These are phyloP conservation scores for Hirtodrosophila trivittata DNA, from an alignment of 2,888 invertebrate genomes.

Conservation along the genomic window DNA sequence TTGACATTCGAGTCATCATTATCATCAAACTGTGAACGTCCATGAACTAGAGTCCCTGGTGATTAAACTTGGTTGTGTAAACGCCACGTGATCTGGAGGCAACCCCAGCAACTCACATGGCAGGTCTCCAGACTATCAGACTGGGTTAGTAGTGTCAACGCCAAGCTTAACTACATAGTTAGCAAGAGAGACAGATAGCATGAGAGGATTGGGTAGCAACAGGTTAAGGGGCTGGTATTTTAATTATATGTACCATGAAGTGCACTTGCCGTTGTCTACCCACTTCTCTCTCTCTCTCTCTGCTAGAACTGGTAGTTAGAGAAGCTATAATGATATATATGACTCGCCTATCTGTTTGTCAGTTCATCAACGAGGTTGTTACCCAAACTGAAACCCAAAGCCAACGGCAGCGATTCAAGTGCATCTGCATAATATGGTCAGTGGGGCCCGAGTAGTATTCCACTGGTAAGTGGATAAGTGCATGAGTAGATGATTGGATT, in stretches of 20 bases:
- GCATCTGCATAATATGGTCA: constrained; percentile 41
- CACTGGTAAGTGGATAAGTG: constrained; percentile 34
- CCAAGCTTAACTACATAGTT: constrained; percentile 1
- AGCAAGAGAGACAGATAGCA: constrained; percentile 4
- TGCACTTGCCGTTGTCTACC: constrained; percentile 29
- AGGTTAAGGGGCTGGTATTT: constrained; percentile 52
- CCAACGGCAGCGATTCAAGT: constrained; percentile 18
- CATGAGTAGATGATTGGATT: background rate
- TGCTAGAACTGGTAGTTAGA: constrained; percentile 15
- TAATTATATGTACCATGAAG: constrained; percentile 61
- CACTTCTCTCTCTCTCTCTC: no score
- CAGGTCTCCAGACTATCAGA: background rate
- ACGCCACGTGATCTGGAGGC: constrained; percentile 23
- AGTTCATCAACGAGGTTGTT: constrained; percentile 1
- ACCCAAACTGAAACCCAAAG: background rate
- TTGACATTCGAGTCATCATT: constrained; percentile 24
- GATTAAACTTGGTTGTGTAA: constrained; percentile 8
- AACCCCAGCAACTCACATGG: background rate
- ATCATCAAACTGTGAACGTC: constrained; percentile 34
- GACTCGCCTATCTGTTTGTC: constrained; percentile 8
- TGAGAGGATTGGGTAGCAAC: constrained; percentile 4
- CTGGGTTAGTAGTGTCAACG: constrained; percentile 2
- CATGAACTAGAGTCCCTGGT: constrained; percentile 46
- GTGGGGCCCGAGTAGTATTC: constrained; percentile 41
- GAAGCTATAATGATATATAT: constrained; percentile 21